Evolutionary conservation across 2,888 invertebrate species (phyloP).

Genomic region (Torymus tubicola): DNA sequence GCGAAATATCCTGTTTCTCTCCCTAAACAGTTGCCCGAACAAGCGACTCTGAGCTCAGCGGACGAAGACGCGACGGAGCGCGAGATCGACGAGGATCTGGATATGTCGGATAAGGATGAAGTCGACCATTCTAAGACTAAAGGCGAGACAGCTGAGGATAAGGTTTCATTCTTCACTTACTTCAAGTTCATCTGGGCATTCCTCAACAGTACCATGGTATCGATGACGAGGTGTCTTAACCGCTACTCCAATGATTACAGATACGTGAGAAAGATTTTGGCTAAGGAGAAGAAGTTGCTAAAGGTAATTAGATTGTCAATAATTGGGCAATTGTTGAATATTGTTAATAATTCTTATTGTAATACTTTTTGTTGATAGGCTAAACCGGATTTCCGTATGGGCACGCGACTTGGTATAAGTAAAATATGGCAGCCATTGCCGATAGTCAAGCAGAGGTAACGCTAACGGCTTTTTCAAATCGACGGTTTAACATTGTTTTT

Average conservation of each 20-base stretch:
- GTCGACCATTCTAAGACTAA: constrained; percentile 46
- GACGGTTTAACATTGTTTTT: constrained; percentile 17
- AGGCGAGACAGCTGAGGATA: constrained; percentile 72
- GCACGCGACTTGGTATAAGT: constrained; percentile 81
- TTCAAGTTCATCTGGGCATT: constrained; percentile 83
- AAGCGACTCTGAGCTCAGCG: constrained; percentile 54
- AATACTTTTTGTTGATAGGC: constrained; percentile 77
- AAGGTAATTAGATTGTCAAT: constrained; percentile 81
- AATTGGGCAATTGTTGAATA: neutral
- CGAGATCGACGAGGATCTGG: constrained; percentile 60
- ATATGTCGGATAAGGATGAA: constrained; percentile 73
- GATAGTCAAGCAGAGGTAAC: constrained; percentile 72
- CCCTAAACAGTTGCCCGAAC: constrained; percentile 41
- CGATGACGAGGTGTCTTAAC: constrained; percentile 89
- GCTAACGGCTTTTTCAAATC: neutral
- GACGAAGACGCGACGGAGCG: constrained; percentile 59
- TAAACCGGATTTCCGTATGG: constrained; percentile 83
- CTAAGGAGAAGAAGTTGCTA: constrained; percentile 90
- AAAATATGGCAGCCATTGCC: constrained; percentile 81
- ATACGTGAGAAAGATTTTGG: constrained; percentile 92
- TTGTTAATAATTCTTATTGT: constrained; percentile 41
- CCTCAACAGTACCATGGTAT: constrained; percentile 87
- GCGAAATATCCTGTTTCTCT: neutral
- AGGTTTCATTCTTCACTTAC: constrained; percentile 78
- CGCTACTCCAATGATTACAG: constrained; percentile 94